Conservation (phyloP, 2,113 vertebrate genomes). For the Chunga burmeisteri region DNA sequence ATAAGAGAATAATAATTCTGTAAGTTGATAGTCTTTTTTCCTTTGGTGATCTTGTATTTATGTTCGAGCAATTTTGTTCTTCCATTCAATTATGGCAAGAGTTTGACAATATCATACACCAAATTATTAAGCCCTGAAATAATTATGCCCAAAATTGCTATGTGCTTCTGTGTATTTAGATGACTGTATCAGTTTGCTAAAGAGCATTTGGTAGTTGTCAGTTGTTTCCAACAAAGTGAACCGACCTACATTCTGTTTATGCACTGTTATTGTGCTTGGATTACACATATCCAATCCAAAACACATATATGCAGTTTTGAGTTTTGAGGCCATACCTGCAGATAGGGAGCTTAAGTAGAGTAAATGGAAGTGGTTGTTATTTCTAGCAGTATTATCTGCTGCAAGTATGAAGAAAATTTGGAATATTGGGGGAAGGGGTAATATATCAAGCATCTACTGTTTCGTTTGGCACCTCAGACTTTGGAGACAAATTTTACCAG, state of each 20-base stretch:
- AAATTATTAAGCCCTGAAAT: background rate
- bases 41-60: background rate
- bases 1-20: background rate
- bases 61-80: background rate
- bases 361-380: background rate
- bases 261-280: background rate
- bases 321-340: background rate
- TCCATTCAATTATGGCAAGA: background rate
- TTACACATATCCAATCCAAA: background rate
- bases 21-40: background rate
- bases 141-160: background rate
- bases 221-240: background rate
- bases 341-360: background rate
- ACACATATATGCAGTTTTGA: background rate
- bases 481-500: background rate
- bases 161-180: background rate
- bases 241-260: background rate
- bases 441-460: background rate
- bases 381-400: background rate
- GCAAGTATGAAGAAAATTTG: background rate
- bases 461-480: background rate
- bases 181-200: background rate
- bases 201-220: background rate
- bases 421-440: background rate
- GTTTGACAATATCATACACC: background rate